Evolutionary conservation across 2,888 invertebrate genomes (phyloP), one percentile per base, ranked within the genome.

Genomic region (Thecophora atra): DNA sequence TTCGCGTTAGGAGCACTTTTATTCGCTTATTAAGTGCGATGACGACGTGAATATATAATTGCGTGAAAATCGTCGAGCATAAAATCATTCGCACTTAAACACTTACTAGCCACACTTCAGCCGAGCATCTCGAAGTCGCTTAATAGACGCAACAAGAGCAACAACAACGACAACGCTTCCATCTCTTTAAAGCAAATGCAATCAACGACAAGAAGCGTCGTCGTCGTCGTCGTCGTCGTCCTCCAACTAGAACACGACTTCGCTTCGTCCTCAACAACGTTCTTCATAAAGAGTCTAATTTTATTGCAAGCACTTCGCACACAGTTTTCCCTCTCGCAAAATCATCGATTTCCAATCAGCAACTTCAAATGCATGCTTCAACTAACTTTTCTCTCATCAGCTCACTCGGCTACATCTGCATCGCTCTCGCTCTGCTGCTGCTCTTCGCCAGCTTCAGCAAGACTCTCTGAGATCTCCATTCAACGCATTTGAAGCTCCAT

Each of bases 211-310:
- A 11, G n/a, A 2, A 11, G 24, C 24, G 24, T 56, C 56, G 11
- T 4, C 56, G 7, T 6, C 5, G 3, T 13, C 24, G 24, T 19
- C n/a, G n/a, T 28, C 58, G 24, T 28, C n/a, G 13, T 19, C 63
- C 52, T 51, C 30, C 66, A 51, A 66, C 66, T 19, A 19, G 21
- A 63, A 42, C 37, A 37, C 19, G 15, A 15, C 58, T 58, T 28
- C 24, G 15, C 17, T 17, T 63, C 63, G 21, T 11, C 63, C 37
- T 37, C 13, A 42, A 30, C 13, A 15, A 52, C n/a, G 66, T 52
- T n/a, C 15, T 19, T 52, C 51, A 52, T 66, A 66, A 66, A 66
- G 13, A 52, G 24, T 66, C 51, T 11, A 52, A 13, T 30, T 66
- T 66, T 66, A 64, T 47, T 47, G 47, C 42, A 37, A 17, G 30